Base-by-base conservation (phyloP, 2,797 vertebrate genomes). In the Rhynchonycteris naso region DNA sequence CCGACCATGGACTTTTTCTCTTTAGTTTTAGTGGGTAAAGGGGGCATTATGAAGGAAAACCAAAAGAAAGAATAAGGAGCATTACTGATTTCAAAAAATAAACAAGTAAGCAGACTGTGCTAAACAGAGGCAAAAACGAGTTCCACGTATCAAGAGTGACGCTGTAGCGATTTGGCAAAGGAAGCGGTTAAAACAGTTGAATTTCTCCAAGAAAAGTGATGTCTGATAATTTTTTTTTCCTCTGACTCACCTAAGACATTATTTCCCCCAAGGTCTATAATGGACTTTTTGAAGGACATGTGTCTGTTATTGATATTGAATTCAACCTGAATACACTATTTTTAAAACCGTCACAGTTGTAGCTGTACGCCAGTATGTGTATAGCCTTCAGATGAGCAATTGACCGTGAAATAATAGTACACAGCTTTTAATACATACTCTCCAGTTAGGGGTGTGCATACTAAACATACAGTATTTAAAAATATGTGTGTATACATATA, bases 361-460 rank as follows among this genome's bases (percentile, higher is more conserved):
- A 92, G 97, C 85, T 94, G 8, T 94, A 96, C 14, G 75, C 87
- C 97, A 84, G 96, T 92, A 83, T 97, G 97, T 97, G 95, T 96
- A 97, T 65, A 97, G 97, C 96, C 97, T 98, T 98, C 97, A 97
- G 97, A 98, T 96, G 97, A 98, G 97, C 96, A 98, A 97, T 97
- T 98, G 98, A 97, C 98, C 12, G 0, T 68, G 97, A 97, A 97
- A 97, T 98, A 97, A 98, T 96, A 97, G 96, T 96, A 96, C 98
- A 98, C 95, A 88, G 97, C 90, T 74, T 93, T 97, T 97, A 96
- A 97, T 97, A 97, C 95, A 94, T 84, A 95, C 95, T 80, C 96
- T 96, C 88, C 87, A 90, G 86, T 79, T 92, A 94, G 93, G 97
- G 96, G 95, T 96, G 96, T 97, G 96, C 97, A 97, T 96, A 96